These are phyloP conservation scores for Acleris laterana DNA, from an alignment of 2,888 invertebrate genomes.

Conservation along the genomic window DNA sequence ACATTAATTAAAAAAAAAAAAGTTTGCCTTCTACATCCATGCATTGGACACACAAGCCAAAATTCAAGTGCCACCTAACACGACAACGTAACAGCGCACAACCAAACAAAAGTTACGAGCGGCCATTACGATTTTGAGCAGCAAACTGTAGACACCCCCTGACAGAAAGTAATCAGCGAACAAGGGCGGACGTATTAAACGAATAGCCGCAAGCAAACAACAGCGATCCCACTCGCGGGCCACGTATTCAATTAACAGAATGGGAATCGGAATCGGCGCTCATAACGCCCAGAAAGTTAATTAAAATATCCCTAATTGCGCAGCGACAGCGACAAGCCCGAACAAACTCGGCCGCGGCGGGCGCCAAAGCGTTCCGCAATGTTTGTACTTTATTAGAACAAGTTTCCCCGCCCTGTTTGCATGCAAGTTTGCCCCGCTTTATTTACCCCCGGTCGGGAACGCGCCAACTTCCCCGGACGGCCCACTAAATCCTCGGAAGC, in stretches of 20 bases:
- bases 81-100: slow-evolving; percentile 23
- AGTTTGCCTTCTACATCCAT: too few relatives aligned
- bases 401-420: slow-evolving; percentile 71
- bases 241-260: slow-evolving; percentile 75
- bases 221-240: slow-evolving; percentile 52
- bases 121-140: slow-evolving; percentile 26
- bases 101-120: slow-evolving; percentile 27
- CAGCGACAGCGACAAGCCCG: slow-evolving; percentile 49
- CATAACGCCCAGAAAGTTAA: slow-evolving; percentile 68
- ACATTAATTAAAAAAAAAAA: too few relatives aligned
- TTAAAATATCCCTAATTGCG: slow-evolving; percentile 73
- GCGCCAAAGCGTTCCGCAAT: slow-evolving; percentile 62
- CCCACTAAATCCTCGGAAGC: slow-evolving; percentile 47
- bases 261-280: slow-evolving; percentile 70
- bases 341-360: slow-evolving; percentile 45
- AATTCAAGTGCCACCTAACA: slow-evolving; percentile 5
- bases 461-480: slow-evolving; percentile 50
- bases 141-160: slow-evolving; percentile 14
- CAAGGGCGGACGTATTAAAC: slow-evolving; percentile 49
- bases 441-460: slow-evolving; percentile 57
- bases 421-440: slow-evolving; percentile 62
- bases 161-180: slow-evolving; percentile 50
- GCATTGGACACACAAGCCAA: background rate
- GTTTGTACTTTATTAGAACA: slow-evolving; percentile 78
- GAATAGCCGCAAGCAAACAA: slow-evolving; percentile 60